These are phyloP conservation scores for Galaxias olidus DNA, from an alignment of 2,797 vertebrate genomes.

Conservation along the genomic window DNA sequence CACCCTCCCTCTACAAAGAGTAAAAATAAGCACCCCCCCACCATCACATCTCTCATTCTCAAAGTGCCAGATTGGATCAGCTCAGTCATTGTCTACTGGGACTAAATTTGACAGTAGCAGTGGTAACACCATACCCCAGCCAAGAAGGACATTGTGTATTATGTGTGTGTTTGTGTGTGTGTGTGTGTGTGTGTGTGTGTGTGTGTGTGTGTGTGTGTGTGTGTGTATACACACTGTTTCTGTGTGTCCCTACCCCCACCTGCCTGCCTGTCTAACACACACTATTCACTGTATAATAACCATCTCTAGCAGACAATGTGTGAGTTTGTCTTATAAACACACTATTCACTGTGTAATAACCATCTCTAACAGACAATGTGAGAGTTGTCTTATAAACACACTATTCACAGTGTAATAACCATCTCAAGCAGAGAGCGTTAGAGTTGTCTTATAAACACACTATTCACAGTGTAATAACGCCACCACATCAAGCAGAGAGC, in stretches of 20 bases:
- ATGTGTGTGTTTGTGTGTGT: constrained; percentile 15
- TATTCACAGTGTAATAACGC: background rate
- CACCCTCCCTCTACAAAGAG: background rate
- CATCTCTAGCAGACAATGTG: too few relatives aligned
- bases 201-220: constrained; percentile 16
- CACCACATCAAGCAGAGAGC: constrained; percentile 15
- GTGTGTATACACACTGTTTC: background rate
- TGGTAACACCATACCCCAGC: constrained; percentile 19
- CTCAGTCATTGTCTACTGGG: constrained; percentile 37
- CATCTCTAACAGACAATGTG: too few relatives aligned
- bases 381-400: too few relatives aligned
- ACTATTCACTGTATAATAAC: background rate
- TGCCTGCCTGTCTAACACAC: too few relatives aligned
- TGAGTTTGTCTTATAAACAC: too few relatives aligned
- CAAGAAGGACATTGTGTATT: constrained; percentile 25
- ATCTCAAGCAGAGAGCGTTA: too few relatives aligned
- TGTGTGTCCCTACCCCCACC: constrained; percentile 18
- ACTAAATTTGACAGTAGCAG: constrained; percentile 51
- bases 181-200: constrained; percentile 19
- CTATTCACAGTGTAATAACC: background rate
- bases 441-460: too few relatives aligned
- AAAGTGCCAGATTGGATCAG: constrained; percentile 34
- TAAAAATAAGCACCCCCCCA: background rate
- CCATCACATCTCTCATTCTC: background rate
- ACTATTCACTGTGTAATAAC: background rate